A percentile compares a stretch with the other conserved stretches of the same genome.
Evolutionary conservation across 2,888 invertebrate species (phyloP).

Genomic region (Mythimna pallens): DNA sequence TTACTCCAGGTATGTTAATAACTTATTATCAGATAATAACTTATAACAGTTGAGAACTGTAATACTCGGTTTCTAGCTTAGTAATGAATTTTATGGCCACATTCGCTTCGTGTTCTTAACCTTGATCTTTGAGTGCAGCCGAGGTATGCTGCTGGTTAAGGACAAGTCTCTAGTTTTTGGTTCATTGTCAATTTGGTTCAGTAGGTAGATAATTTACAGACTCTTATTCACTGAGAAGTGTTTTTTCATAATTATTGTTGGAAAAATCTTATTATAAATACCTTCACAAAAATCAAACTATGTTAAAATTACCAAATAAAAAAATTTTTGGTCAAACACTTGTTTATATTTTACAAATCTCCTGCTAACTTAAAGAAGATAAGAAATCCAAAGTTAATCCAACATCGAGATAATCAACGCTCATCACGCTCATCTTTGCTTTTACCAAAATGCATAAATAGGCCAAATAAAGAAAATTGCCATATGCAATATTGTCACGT

Average conservation of each 20-base stretch:
- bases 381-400: background rate
- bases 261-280: background rate
- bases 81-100: background rate
- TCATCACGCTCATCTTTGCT: background rate
- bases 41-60: background rate
- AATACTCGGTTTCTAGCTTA: background rate
- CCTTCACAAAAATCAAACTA: too few species aligned
- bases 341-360: background rate
- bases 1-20: background rate
- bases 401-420: background rate
- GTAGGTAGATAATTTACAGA: background rate
- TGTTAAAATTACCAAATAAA: background rate
- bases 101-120: background rate
- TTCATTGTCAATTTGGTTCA: background rate
- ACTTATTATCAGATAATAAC: background rate
- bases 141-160: background rate
- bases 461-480: slow-evolving; percentile 70
- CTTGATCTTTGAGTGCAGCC: slow-evolving; percentile 33
- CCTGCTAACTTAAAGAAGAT: background rate
- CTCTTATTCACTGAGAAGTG: background rate
- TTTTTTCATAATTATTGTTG: background rate
- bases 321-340: background rate
- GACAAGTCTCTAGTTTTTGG: background rate
- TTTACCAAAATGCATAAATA: slow-evolving; percentile 32
- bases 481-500: slow-evolving; percentile 76